Evolutionary conservation across 2,888 invertebrate genomes (phyloP).

Genomic region (Acanthosepion lycidas): DNA sequence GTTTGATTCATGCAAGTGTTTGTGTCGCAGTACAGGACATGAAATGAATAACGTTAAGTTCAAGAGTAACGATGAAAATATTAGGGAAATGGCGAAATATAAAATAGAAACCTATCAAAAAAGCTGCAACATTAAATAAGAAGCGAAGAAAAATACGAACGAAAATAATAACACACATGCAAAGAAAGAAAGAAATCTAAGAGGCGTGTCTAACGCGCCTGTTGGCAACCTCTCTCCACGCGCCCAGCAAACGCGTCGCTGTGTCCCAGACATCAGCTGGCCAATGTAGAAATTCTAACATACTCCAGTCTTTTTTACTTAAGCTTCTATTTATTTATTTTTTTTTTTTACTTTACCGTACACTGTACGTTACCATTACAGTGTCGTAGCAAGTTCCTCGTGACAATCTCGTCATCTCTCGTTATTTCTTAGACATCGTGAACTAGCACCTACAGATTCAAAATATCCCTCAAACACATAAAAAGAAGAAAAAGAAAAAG

Average conservation of each 20-base stretch:
- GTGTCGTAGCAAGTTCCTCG: neutral
- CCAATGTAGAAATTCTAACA: neutral
- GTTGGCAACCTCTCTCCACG: neutral
- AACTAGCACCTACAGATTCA: neutral
- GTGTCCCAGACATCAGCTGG: neutral
- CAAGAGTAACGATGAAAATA: too few species aligned
- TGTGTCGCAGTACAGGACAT: too few species aligned
- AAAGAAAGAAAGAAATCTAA: neutral
- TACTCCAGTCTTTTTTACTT: too few species aligned
- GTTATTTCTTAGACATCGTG: neutral
- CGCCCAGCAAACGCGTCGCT: neutral
- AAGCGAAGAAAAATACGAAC: neutral
- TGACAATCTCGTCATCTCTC: neutral
- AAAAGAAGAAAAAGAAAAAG: neutral
- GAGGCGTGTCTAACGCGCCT: neutral
- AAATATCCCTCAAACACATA: neutral
- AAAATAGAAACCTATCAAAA: too few species aligned
- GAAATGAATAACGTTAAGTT: too few species aligned
- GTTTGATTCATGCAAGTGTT: too few species aligned
- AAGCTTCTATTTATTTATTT: too few species aligned
- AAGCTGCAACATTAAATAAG: too few species aligned
- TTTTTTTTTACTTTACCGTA: neutral
- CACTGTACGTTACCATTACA: neutral
- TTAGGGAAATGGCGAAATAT: too few species aligned
- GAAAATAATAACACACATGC: neutral